A percentile compares a stretch with the other conserved stretches of the same genome.
Evolutionary conservation across 2,888 invertebrate species (phyloP).

Genomic region (Thereva unica): DNA sequence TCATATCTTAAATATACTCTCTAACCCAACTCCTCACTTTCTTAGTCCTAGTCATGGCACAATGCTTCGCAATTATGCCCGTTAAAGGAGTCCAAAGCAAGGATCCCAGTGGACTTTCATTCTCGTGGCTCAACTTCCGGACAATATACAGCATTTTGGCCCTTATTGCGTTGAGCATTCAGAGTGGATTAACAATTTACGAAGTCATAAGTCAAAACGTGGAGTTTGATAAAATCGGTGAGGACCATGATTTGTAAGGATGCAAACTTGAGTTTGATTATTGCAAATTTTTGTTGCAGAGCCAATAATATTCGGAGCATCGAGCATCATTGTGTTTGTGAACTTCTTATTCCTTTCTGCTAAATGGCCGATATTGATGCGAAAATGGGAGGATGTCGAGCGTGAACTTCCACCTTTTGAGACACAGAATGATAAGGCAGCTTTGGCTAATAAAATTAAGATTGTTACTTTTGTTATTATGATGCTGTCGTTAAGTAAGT

Average conservation of each 20-base stretch:
- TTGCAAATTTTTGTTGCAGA: too few relatives aligned
- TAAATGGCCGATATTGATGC: constrained; percentile 53
- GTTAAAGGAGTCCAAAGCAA: constrained; percentile 59
- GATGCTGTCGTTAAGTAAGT: neutral
- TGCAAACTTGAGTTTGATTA: too few relatives aligned
- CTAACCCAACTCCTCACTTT: neutral
- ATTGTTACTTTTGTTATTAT: neutral
- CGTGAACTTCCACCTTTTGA: neutral
- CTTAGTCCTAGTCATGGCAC: constrained; percentile 57
- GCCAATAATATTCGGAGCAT: neutral
- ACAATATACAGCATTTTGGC: constrained; percentile 42
- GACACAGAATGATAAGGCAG: neutral
- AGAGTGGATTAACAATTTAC: constrained; percentile 43
- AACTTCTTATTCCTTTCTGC: constrained; percentile 49
- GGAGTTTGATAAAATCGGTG: constrained; percentile 52
- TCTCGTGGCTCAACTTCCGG: constrained; percentile 52
- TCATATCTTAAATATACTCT: too few relatives aligned
- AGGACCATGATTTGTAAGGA: neutral
- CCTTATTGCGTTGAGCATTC: constrained; percentile 47
- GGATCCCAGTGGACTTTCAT: constrained; percentile 57
- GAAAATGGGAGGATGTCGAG: constrained; percentile 49
- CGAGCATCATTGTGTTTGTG: neutral
- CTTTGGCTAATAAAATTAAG: neutral
- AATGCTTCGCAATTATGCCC: constrained; percentile 62
- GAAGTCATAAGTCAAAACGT: constrained; percentile 45